Percentiles rank a stretch among this genome's conserved stretches.
phyloP scores from a whole-genome alignment of 2,888 invertebrate species.

The Mellilla xanthometata region DNA sequence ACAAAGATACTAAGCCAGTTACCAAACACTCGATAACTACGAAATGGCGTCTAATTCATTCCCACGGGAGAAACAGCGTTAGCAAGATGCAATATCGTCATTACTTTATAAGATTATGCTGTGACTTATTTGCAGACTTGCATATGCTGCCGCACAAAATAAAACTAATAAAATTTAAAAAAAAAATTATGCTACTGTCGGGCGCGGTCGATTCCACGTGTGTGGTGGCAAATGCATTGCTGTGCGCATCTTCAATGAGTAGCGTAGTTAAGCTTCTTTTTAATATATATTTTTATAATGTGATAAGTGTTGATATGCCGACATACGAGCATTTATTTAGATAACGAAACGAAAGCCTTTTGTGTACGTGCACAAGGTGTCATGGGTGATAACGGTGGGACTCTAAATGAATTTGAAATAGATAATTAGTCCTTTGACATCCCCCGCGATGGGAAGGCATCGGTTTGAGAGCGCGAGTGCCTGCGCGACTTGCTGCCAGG shows the following conservation, averaged over 20 bases:
- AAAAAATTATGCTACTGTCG: constrained; percentile 52
- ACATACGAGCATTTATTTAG: constrained; percentile 79
- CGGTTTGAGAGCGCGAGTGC: constrained; percentile 55
- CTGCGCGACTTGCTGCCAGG: constrained; percentile 76
- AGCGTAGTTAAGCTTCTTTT: constrained; percentile 80
- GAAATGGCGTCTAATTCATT: constrained; percentile 52
- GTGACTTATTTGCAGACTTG: constrained; percentile 73
- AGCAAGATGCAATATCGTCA: constrained; percentile 62
- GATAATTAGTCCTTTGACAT: constrained; percentile 8
- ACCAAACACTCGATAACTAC: constrained; percentile 52
- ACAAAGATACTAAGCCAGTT: constrained; percentile 76
- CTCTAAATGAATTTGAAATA: constrained; percentile 17
- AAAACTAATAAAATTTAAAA: constrained; percentile 51
- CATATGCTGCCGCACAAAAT: constrained; percentile 80
- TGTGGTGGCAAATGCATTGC: constrained; percentile 79
- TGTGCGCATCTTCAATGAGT: constrained; percentile 76
- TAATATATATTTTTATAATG: constrained; percentile 82
- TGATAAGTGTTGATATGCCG: constrained; percentile 81
- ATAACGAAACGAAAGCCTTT: constrained; percentile 62
- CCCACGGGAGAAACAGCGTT: constrained; percentile 49
- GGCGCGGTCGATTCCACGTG: constrained; percentile 65
- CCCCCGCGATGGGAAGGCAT: constrained; percentile 30
- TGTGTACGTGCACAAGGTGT: constrained; percentile 56
- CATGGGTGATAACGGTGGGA: constrained; percentile 58
- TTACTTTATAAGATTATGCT: constrained; percentile 67